Evolutionary conservation across 1,140 invertebrate species (phyloP).

Genomic region (Rhyacophila brunnea): DNA sequence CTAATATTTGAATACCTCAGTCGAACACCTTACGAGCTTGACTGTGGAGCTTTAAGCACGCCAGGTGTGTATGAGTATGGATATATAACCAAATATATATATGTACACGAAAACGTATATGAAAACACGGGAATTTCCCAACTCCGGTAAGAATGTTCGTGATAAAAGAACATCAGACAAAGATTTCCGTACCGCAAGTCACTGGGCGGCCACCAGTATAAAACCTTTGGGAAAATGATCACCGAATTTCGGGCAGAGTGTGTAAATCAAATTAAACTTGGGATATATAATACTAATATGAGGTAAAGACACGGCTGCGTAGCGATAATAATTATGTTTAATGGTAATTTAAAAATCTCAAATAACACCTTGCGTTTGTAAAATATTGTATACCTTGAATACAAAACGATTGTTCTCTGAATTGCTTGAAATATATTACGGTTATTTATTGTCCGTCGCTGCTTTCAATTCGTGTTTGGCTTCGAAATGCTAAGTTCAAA

Average conservation of each 20-base stretch:
- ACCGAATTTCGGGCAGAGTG: neutral
- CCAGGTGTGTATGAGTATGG: neutral
- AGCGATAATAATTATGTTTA: neutral
- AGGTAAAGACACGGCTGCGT: too few relatives aligned
- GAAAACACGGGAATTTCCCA: constrained; percentile 17
- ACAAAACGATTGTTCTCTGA: too few relatives aligned
- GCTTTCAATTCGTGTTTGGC: too few relatives aligned
- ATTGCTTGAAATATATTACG: too few relatives aligned
- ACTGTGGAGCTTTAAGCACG: neutral
- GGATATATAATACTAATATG: neutral
- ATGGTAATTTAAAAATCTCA: too few relatives aligned
- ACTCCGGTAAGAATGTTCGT: constrained; percentile 19
- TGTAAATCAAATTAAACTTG: constrained; percentile 22
- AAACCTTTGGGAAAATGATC: neutral
- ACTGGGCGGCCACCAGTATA: neutral
- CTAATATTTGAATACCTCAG: too few relatives aligned
- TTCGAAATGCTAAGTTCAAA: too few relatives aligned
- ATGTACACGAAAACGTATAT: neutral
- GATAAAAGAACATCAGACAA: constrained; percentile 24
- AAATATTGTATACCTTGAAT: too few relatives aligned
- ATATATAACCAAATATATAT: neutral
- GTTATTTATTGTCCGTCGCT: too few relatives aligned
- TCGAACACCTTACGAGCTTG: too few relatives aligned
- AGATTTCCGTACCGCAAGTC: constrained; percentile 14
- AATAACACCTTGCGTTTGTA: too few relatives aligned